phyloP scores from a whole-genome alignment of 2,888 invertebrate genomes.

The Drosophila neonasuta region DNA sequence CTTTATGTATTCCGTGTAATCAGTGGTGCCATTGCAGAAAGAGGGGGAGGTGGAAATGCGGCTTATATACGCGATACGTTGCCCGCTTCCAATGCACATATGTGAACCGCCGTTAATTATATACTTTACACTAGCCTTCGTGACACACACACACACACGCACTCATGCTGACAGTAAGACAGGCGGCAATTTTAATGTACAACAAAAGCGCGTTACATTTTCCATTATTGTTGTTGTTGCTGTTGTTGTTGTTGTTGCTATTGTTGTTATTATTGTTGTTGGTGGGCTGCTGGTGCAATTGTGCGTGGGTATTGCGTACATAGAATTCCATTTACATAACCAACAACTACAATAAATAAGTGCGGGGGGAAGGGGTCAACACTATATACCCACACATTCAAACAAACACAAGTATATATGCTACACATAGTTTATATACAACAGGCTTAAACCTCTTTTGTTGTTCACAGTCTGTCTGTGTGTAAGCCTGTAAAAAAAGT shows the following conservation, averaged over 20 bases:
- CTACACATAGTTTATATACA: slow-evolving; percentile 41
- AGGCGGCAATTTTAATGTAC: slow-evolving; percentile 73
- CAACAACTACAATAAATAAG: slow-evolving; percentile 52
- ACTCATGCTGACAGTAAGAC: slow-evolving; percentile 41
- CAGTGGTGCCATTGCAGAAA: slow-evolving; percentile 31
- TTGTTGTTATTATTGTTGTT: slow-evolving; percentile 23
- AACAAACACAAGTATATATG: slow-evolving; percentile 16
- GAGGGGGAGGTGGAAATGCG: slow-evolving; percentile 23
- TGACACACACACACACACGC: slow-evolving; percentile 38
- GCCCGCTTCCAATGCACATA: slow-evolving; percentile 44
- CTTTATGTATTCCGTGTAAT: slow-evolving; percentile 74
- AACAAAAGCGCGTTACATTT: slow-evolving; percentile 69
- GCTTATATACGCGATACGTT: slow-evolving; percentile 63
- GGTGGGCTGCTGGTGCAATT: slow-evolving; percentile 41
- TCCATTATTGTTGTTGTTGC: slow-evolving; percentile 43
- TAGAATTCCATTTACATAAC: slow-evolving; percentile 57
- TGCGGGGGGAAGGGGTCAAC: background rate
- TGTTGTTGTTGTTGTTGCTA: slow-evolving; percentile 18
- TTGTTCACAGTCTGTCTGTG: slow-evolving; percentile 20
- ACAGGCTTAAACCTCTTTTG: slow-evolving; percentile 49
- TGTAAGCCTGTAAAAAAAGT: slow-evolving; percentile 43
- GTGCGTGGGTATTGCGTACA: slow-evolving; percentile 65
- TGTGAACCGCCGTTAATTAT: slow-evolving; percentile 71
- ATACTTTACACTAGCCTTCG: slow-evolving; percentile 69
- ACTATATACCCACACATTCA: slow-evolving; percentile 12